Evolutionary conservation across 2,888 invertebrate species (phyloP), one percentile per base, ranked within the genome.

Genomic region (Crioceris asparagi): DNA sequence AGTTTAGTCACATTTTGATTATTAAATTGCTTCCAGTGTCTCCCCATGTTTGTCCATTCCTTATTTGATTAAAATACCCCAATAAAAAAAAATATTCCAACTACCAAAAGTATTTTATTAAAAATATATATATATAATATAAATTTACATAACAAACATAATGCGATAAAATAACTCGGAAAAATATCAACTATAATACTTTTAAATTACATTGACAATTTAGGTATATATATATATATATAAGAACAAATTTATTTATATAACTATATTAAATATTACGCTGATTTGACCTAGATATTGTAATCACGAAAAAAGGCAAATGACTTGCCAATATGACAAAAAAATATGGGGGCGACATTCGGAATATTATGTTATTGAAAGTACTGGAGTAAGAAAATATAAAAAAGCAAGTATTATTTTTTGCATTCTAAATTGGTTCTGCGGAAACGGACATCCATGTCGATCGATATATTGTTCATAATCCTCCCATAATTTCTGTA

Each of bases 281-380:
- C 40, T 44, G 38, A 39, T 35, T 48, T 50, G 50, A 52, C 45
- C 48, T 52, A 52, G 47, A 46, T 45, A 44, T 38, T 40, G 15
- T 40, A 45, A 52, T 52, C 50, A 52, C 50, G 46, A 44, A 48
- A 40, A 38, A 12, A n/a, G n/a, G n/a, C n/a, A n/a, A n/a, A n/a
- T n/a, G n/a, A 40, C 44, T 50, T 53, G 53, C 51, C 52, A 52
- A 48, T 49, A 51, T 53, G 51, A 52, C 51, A 53, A 52, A 48
- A 38, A 40, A 44, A 5, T 27, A 27, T 27, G 30, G 14, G 19
- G 32, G 16, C 21, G 21, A 8, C 17, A 29, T 12, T 16, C 16
- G 5, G 14, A 8, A 25, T 25, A 26, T 26, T 26, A 26, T 26
- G 7, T n/a, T n/a, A n/a, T n/a, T n/a, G n/a, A n/a, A n/a, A n/a